These are phyloP conservation scores for Aphidius ervi DNA, from an alignment of 1,140 invertebrate species.

Conservation along the genomic window DNA sequence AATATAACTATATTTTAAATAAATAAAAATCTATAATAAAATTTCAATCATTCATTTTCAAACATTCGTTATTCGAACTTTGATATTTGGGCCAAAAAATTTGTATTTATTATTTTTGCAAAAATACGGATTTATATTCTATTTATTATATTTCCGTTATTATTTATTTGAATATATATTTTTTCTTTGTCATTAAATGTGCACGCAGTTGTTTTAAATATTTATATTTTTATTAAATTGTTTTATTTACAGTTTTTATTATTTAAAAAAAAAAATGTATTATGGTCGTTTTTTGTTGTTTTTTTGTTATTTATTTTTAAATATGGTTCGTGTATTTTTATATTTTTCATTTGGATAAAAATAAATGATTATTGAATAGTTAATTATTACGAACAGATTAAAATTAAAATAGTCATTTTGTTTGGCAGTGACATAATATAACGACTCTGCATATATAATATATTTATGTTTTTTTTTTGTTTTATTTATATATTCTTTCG, in stretches of 20 bases:
- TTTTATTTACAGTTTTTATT: constrained; percentile 22
- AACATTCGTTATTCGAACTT: constrained; percentile 10
- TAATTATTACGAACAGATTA: no score
- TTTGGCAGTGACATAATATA: no score
- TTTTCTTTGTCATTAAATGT: constrained; percentile 15
- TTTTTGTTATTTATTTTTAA: constrained; percentile 7
- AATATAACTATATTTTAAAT: background rate
- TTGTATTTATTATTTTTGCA: constrained; percentile 21
- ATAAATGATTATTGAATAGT: background rate
- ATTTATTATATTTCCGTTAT: constrained; percentile 10
- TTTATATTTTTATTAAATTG: constrained; percentile 12
- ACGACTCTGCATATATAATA: no score
- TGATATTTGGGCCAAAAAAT: constrained; percentile 9
- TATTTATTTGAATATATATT: constrained; percentile 15
- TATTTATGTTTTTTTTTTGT: no score
- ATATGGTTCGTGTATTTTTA: background rate
- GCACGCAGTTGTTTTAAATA: constrained; percentile 10
- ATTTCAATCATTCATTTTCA: background rate
- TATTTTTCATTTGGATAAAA: constrained; percentile 13
- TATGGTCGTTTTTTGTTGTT: background rate
- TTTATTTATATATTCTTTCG: no score
- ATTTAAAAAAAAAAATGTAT: constrained; percentile 21
- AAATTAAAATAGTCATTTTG: no score
- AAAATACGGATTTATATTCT: constrained; percentile 23
- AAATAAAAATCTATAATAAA: background rate